Base-by-base conservation (phyloP, 2,888 invertebrate species). In the Spatulosminthurus flaviceps region DNA sequence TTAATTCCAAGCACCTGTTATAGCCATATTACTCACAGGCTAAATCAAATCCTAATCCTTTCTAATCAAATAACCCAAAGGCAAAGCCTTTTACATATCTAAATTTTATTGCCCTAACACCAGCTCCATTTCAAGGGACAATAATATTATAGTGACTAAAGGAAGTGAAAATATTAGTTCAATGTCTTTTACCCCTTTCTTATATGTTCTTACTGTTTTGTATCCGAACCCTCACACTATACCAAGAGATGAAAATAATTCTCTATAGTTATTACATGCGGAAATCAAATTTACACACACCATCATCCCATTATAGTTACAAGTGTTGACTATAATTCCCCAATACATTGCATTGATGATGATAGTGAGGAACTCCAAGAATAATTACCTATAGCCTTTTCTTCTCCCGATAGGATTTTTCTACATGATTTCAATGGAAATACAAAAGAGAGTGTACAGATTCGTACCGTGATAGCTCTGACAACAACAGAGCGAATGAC, bases 401-500 rank as follows among this genome's bases (percentile, higher is more conserved):
- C 51, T 51, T 51, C 51, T 51, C n/a, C 51, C n/a, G 51, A 51
- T 19, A 51, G 51, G 9, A 9, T n/a, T n/a, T 51, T 51, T 51
- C 51, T 19, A 51, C 51, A 51, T 51, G 51, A 51, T 51, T n/a
- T 51, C 51, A 51, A 51, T 19, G 51, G 51, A 51, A 51, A 51
- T 9, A n/a, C 5, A 51, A 51, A 19, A 51, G 51, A 51, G 7
- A 51, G 51, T 19, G n/a, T n/a, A n/a, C n/a, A 13, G 51, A 51
- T 51, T n/a, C 16, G n/a, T 51, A 2, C 51, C 51, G 16, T 51
- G 51, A 51, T 51, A 51, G 16, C 51, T 51, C n/a, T 51, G 51
- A 51, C 51, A 51, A 51, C 51, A 51, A n/a, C 9, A 51, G 51
- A 51, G 51, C 51, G 51, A 51, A 51, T 51, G 51, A 51, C 51